Evolutionary conservation across 2,888 invertebrate species (phyloP), one percentile per base, ranked within the genome.

Genomic region (Polydrusus cervinus): DNA sequence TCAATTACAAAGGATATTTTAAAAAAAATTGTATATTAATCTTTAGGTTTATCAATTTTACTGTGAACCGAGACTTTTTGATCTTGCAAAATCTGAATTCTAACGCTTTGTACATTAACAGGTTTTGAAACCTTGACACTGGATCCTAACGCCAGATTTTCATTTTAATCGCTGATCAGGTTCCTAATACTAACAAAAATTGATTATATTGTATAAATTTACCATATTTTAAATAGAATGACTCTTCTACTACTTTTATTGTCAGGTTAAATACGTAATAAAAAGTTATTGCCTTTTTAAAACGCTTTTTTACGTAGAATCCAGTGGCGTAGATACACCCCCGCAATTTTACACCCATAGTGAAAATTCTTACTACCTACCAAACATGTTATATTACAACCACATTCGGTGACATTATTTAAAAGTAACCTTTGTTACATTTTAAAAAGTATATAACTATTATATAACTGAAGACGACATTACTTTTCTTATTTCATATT

Each of bases 121-220:
- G 62, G 62, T 62, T 62, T 62, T 8, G n/a, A 62, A 40, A 62
- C 62, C 62, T 62, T 62, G 62, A 47, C 62, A 62, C 11, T 62
- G 62, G 62, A 43, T 62, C 47, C 14, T 25, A 62, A 43, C 62
- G 62, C 53, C 53, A 53, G 62, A 62, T 62, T 62, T 62, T 47
- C 62, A 62, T 45, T 62, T 62, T 45, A 62, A 62, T 62, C 30
- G 38, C 53, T n/a, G 30, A 53, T 53, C 53, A 53, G 53, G 53
- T 53, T 53, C 13, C 51, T 53, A 53, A 53, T 53, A 53, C 53
- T 30, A 51, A 53, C 53, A 20, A 30, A 25, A 62, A 43, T 62
- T 62, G 20, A 45, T 61, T 43, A 25, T 45, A 25, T 62, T 45
- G 66, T 11, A 51, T 30, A 67, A 67, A 67, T 67, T 65, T 51